Evolutionary conservation across 2,797 vertebrate genomes (phyloP), one percentile per base, ranked within the genome.

Genomic region (Anableps anableps): DNA sequence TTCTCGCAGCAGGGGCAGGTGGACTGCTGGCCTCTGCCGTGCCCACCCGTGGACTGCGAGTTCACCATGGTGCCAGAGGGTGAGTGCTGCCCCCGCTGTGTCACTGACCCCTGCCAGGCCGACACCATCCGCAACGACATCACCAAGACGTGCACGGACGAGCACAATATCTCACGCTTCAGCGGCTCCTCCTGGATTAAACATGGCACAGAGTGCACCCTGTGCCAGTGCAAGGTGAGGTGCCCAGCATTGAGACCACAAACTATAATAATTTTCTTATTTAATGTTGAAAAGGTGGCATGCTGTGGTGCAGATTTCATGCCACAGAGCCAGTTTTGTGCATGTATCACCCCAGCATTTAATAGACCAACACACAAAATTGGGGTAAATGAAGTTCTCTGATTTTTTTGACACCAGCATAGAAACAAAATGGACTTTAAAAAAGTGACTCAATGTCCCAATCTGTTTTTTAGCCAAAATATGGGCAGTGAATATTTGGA

Each of bases 111-210:
- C 66, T 99, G 98, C 94, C 97, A 97, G 91, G 98, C 98, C 0
- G 97, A 99, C 91, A 97, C 97, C 80, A 88, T 99, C 78, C 97
- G 97, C 90, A 99, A 98, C 73, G 98, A 99, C 94, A 98, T 99
- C 96, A 99, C 97, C 92, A 99, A 99, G 94, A 99, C 97, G 4
- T 99, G 98, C 92, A 93, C 95, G 87, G 98, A 99, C 76, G 98
- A 99, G 93, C 96, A 97, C 92, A 96, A 94, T 34, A 96, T 99
- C 53, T 89, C 97, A 53, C 98, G 98, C 94, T 98, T 99, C 95
- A 99, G 98, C 9, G 98, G 98, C 79, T 97, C 98, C 51, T 98
- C 98, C 86, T 99, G 98, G 98, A 97, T 98, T 90, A 98, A 99
- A 88, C 98, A 99, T 0, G 97, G 98, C 95, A 99, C 98, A 0